These are phyloP conservation scores for Eublepharis macularius DNA, from an alignment of 2,113 vertebrate species.

Conservation along the genomic window DNA sequence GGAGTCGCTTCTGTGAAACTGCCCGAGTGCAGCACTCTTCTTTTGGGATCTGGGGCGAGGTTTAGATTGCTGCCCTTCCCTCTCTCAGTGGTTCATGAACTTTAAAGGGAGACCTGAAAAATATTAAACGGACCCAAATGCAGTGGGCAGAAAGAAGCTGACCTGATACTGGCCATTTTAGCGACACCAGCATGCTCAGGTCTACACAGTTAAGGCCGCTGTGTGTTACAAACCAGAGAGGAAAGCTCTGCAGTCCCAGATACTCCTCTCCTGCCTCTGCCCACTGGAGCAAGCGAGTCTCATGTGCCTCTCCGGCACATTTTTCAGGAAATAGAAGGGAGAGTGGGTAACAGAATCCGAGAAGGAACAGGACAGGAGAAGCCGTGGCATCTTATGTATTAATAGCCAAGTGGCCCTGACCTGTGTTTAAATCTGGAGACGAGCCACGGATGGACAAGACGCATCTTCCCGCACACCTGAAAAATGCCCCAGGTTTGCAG, in stretches of 20 bases:
- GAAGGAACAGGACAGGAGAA: neutral
- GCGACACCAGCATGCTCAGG: neutral
- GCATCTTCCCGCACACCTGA: too few relatives aligned
- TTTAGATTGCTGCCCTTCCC: fast-evolving
- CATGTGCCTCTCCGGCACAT: neutral
- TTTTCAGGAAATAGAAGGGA: too few relatives aligned
- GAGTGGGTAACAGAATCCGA: neutral
- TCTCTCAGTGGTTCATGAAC: neutral
- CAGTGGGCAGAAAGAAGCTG: neutral
- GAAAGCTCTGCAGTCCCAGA: neutral
- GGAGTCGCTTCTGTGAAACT: slow-evolving; percentile 22
- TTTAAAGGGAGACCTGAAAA: neutral
- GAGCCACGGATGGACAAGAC: too few relatives aligned
- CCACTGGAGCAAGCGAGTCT: neutral
- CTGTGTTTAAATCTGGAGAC: too few relatives aligned
- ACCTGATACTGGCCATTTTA: neutral
- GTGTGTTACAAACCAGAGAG: neutral
- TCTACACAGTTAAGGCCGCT: neutral
- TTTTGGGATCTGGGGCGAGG: neutral
- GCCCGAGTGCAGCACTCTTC: neutral
- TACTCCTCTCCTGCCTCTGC: neutral
- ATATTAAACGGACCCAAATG: neutral
- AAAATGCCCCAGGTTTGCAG: too few relatives aligned
- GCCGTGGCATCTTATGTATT: too few relatives aligned
- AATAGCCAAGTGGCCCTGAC: too few relatives aligned